Evolutionary conservation across 2,888 invertebrate genomes (phyloP), one percentile per base, ranked within the genome.

Genomic region (Plemyria rubiginata): DNA sequence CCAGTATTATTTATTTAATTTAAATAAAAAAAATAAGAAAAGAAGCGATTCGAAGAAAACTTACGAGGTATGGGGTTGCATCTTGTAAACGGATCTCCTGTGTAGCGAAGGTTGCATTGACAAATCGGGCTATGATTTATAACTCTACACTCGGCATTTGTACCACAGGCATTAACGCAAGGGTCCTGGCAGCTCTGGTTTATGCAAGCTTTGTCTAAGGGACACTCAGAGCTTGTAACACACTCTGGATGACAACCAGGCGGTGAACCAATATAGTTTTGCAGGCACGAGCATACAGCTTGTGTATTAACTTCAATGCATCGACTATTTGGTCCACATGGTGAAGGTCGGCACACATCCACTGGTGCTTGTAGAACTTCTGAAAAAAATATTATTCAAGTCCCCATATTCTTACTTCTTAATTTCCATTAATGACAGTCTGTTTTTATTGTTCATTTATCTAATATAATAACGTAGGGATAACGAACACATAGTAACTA

Each of bases 81-180:
- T 80, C 94, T 90, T 12, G 93, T 88, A 68, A 95, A 95, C 11
- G 95, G 94, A 87, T 96, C 95, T n/a, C 96, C 96, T 41, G 95
- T 95, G 71, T 94, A 94, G 45, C 88, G 92, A 16, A 84, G 74
- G 62, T 94, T 93, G 80, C 97, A 97, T 68, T 94, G 94, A 81
- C 97, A 97, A 74, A 96, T 95, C 8, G 97, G 96, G 79, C 95
- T 96, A 77, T 97, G 97, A 82, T 96, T 96, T 57, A 95, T 94
- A 11, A 96, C 96, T 78, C 95, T 94, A 77, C 97, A 97, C 54
- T 94, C 93, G 0, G 96, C 92, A 74, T 95, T 95, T 78, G 90
- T 89, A 16, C 96, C 96, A 82, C 96, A 96, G 16, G 94, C 93
- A 73, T 94, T 94, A 16, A 93, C 86, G 72, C 97, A 97, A 43